phyloP scores from a whole-genome alignment of 2,113 vertebrate species.

The Actenoides lindsayi region DNA sequence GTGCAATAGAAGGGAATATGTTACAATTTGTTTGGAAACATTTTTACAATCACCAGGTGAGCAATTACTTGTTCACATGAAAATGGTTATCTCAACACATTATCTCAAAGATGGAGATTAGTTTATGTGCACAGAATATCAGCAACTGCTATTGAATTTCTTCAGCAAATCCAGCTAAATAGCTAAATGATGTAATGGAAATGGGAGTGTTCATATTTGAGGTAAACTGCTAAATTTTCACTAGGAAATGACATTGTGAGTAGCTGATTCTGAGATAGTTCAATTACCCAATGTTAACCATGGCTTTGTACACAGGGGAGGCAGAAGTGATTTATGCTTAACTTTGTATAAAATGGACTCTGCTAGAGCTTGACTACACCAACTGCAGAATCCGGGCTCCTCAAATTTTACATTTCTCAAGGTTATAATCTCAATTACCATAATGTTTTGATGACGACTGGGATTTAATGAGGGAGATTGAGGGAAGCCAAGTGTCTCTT shows the following conservation, averaged over 20 bases:
- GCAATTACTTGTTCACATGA: constrained; percentile 41
- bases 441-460: neutral
- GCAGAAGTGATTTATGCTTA: neutral
- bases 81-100: constrained; percentile 23
- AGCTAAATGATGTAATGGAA: neutral
- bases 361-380: neutral
- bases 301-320: accelerated
- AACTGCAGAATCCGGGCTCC: neutral
- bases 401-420: neutral
- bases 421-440: neutral
- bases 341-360: neutral
- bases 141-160: neutral
- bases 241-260: neutral
- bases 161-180: neutral
- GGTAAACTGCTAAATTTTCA: neutral
- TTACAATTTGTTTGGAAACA: constrained; percentile 48
- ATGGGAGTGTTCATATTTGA: neutral
- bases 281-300: accelerated
- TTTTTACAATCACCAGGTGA: constrained; percentile 60
- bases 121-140: neutral
- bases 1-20: constrained; percentile 4
- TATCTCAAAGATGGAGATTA: neutral
- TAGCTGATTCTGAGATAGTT: neutral
- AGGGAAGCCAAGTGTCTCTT: neutral
- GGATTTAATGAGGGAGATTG: neutral